Evolutionary conservation across 2,888 invertebrate species (phyloP), one percentile per base, ranked within the genome.

Genomic region (Podotricha telesiphe): DNA sequence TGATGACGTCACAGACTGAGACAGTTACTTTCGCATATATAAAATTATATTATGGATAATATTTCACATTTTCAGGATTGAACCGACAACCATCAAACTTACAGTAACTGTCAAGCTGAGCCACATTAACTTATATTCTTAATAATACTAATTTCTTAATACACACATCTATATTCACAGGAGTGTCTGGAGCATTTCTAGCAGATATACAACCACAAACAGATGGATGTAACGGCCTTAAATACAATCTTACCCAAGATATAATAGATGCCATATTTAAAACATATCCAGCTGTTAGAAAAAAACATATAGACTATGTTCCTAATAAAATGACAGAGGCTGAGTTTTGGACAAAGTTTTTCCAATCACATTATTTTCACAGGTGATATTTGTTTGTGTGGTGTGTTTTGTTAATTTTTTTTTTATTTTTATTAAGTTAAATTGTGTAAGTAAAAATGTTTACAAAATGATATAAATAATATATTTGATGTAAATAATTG

Each of bases 301-400:
- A 96, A 94, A 99, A 99, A 94, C 99, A 99, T 87, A 92, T 96
- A 69, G 99, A 99, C 86, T 96, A 98, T 88, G 99, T 99, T 47
- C 99, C 99, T 40, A 95, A 96, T 74, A 98, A 98, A 93, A 95
- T 99, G 95, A 95, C 97, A 0, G 99, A 99, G 91, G 95, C 97
- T 0, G 99, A 99, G 82, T 99, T 99, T 92, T 99, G 99, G 99
- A 98, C 98, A 15, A 97, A 98, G 83, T 99, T 99, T 92, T 99
- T 99, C 93, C 99, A 99, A 86, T 99, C 99, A 17, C 99, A 99
- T 94, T 99, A 99, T 93, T 98, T 97, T 94, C 99, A 99, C 92
- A 95, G 98, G 93, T 94, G 37, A 79, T 76, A 73, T 42, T 53
- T 17, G 55, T 45, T 17, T 15, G 15, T 17, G 4, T 28, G 22